phyloP scores from a whole-genome alignment of 1,140 invertebrate species.

The Pentalonia nigronervosa region DNA sequence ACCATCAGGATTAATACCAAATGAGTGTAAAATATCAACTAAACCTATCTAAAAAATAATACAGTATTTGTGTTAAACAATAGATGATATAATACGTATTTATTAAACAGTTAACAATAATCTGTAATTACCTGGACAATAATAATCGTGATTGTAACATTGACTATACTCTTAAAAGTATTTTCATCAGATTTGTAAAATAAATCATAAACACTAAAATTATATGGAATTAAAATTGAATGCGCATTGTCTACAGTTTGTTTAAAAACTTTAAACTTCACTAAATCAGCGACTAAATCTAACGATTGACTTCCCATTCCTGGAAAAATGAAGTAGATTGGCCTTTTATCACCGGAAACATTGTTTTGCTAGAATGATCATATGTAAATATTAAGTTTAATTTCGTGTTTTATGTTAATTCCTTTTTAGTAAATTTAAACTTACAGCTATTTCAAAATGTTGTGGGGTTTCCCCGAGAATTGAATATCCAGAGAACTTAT shows the following conservation, averaged over 20 bases:
- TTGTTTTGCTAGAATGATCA: constrained; percentile 1
- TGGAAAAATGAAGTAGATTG: constrained; percentile 72
- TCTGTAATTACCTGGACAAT: constrained; percentile 75
- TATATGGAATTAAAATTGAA: constrained; percentile 61
- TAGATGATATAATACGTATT: background rate
- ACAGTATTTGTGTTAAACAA: background rate
- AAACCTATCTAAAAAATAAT: constrained; percentile 74
- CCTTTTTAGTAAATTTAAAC: background rate
- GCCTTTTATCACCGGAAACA: constrained; percentile 67
- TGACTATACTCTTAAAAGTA: constrained; percentile 66
- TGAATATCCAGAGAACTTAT: constrained; percentile 70
- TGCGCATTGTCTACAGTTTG: constrained; percentile 65
- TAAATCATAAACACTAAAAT: constrained; percentile 67
- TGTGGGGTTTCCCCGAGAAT: constrained; percentile 67
- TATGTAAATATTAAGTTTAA: too few species aligned
- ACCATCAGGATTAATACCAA: constrained; percentile 81
- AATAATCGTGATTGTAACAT: constrained; percentile 74
- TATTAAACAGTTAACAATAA: background rate
- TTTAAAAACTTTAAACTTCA: constrained; percentile 67
- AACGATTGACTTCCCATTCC: constrained; percentile 75
- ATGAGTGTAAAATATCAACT: constrained; percentile 75
- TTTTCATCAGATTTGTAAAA: constrained; percentile 66
- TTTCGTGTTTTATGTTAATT: background rate
- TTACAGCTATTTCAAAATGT: constrained; percentile 47
- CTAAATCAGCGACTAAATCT: constrained; percentile 69